Percentiles rank a stretch among this genome's conserved stretches.
Conservation (phyloP, 2,113 vertebrate genomes). For the Anguilla rostrata region DNA sequence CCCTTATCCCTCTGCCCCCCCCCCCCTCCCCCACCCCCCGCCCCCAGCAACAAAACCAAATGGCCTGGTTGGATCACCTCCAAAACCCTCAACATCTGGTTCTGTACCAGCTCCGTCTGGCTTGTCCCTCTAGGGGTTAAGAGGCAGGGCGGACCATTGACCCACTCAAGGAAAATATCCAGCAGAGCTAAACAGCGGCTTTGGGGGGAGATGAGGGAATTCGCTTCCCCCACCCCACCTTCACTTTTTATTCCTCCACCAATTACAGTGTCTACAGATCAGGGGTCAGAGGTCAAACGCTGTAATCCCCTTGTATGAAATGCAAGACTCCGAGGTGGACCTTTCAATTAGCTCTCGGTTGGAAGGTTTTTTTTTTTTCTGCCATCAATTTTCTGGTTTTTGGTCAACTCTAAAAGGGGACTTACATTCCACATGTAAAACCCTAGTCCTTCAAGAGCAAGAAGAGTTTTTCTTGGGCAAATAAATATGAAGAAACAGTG, state of each 20-base stretch:
- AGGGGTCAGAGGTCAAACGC: constrained; percentile 1
- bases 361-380: not conserved
- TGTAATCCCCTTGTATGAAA: constrained; percentile 9
- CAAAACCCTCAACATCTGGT: constrained; percentile 21
- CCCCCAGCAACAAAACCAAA: not conserved
- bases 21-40: not conserved
- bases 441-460: not conserved
- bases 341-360: constrained; percentile 11
- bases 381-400: not conserved
- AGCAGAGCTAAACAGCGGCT: not conserved
- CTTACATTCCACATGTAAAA: not conserved
- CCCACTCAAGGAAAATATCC: constrained; percentile 22
- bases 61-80: not conserved
- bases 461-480: not conserved
- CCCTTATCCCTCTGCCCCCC: too few species aligned
- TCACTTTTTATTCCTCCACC: not conserved
- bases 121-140: not conserved
- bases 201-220: not conserved
- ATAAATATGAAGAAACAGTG: not conserved
- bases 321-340: not conserved
- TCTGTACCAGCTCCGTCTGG: not conserved
- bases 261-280: constrained; percentile 17
- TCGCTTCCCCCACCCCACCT: not conserved
- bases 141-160: not conserved
- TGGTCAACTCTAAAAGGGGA: not conserved